A percentile compares a stretch with the other conserved stretches of the same genome.
phyloP scores from a whole-genome alignment of 2,888 invertebrate genomes.

The Ectropis crepuscularia region DNA sequence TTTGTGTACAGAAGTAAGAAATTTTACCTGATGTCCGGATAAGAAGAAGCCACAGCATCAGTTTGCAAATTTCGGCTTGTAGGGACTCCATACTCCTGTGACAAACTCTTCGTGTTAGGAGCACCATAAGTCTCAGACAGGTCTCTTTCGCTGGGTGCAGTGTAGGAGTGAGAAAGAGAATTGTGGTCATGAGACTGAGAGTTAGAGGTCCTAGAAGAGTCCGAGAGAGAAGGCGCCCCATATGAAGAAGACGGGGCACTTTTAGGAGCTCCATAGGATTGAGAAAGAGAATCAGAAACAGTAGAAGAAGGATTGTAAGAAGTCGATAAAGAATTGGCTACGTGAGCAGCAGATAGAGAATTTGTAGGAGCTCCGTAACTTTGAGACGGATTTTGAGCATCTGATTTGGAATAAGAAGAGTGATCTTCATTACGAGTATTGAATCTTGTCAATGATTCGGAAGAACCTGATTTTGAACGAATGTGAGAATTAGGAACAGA shows the following conservation, averaged over 20 bases:
- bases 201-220: constrained; percentile 35
- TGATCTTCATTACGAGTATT: constrained; percentile 12
- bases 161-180: constrained; percentile 52
- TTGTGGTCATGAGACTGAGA: constrained; percentile 50
- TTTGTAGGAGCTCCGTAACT: constrained; percentile 3
- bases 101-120: constrained; percentile 53
- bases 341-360: constrained; percentile 13
- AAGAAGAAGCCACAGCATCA: constrained; percentile 60
- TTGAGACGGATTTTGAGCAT: constrained; percentile 6
- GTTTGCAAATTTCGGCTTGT: constrained; percentile 53
- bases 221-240: not conserved
- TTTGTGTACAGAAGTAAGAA: constrained; percentile 7
- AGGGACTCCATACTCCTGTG: constrained; percentile 80
- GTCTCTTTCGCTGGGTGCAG: constrained; percentile 54
- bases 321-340: constrained; percentile 9
- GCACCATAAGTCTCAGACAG: constrained; percentile 73
- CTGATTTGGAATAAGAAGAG: constrained; percentile 13
- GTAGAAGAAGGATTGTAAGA: too few relatives aligned
- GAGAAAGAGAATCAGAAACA: constrained; percentile 31
- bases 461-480: not conserved
- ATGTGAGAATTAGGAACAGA: constrained; percentile 18
- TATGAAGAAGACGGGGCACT: not conserved
- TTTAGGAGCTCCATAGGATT: not conserved
- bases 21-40: constrained; percentile 56
- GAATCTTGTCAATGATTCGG: constrained; percentile 6